Percentiles rank a stretch among this genome's conserved stretches.
Evolutionary conservation across 2,113 vertebrate genomes (phyloP).

Genomic region (Struthio camelus): DNA sequence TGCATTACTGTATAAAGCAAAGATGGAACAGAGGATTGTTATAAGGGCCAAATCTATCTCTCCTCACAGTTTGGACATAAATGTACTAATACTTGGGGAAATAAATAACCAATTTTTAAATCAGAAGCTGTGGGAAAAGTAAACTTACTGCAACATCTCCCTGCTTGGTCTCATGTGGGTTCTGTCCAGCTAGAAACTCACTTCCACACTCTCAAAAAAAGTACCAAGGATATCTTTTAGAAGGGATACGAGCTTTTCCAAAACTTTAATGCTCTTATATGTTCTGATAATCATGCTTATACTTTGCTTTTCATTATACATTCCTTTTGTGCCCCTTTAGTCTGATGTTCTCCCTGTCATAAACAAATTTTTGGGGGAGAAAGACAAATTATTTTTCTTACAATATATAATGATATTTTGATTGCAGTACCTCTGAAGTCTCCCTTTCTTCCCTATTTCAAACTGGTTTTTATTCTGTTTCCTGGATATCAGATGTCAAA

Average conservation of each 20-base stretch:
- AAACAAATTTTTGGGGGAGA: background rate
- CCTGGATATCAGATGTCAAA: background rate
- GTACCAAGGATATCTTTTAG: background rate
- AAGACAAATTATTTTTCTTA: background rate
- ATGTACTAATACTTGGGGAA: background rate
- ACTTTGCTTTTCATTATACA: background rate
- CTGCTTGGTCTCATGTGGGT: background rate
- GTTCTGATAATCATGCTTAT: background rate
- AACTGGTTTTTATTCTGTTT: background rate
- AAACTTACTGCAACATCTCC: background rate
- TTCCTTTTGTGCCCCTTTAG: background rate
- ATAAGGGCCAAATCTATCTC: background rate
- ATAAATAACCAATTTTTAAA: background rate
- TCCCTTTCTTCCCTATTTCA: background rate
- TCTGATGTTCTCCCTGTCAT: background rate
- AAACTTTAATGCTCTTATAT: background rate
- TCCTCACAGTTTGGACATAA: background rate
- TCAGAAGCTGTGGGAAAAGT: background rate
- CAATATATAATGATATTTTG: background rate
- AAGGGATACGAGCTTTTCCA: background rate
- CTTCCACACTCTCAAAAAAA: background rate
- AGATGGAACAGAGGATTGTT: background rate
- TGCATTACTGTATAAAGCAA: background rate
- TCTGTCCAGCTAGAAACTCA: background rate
- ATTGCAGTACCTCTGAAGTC: background rate